A percentile compares a stretch with the other conserved stretches of the same genome.
Conservation (phyloP, 2,113 vertebrate genomes). For the Labeo catla region DNA sequence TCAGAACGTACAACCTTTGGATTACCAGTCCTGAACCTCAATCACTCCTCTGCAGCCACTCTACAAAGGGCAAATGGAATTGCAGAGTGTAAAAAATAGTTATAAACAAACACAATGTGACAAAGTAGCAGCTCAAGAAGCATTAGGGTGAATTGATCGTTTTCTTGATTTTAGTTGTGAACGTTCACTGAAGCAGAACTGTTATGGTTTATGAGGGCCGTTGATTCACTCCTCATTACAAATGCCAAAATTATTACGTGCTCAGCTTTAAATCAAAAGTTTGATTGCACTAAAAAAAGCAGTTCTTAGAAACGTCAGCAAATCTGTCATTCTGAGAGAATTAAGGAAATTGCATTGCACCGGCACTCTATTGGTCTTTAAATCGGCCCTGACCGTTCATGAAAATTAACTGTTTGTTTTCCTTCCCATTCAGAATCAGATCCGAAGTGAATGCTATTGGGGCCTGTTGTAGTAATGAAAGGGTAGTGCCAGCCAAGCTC, state of each 20-base stretch:
- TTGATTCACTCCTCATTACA: background rate
- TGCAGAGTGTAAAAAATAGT: background rate
- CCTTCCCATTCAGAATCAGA: background rate
- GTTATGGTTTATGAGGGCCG: background rate
- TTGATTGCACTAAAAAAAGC: slow-evolving; percentile 16
- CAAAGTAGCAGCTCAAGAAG: background rate
- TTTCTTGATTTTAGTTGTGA: background rate
- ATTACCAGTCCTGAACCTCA: background rate
- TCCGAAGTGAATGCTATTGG: slow-evolving; percentile 32
- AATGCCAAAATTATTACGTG: background rate
- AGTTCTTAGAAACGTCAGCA: background rate
- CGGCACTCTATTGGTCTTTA: background rate
- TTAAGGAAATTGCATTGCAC: slow-evolving; percentile 15
- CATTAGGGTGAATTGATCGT: background rate
- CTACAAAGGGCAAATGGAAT: background rate
- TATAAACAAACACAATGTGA: background rate
- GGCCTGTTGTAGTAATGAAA: slow-evolving; percentile 17
- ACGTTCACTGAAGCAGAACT: background rate
- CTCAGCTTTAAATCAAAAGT: background rate
- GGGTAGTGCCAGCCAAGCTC: slow-evolving; percentile 43
- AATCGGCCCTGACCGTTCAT: background rate
- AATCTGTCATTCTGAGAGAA: slow-evolving; percentile 1
- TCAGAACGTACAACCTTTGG: background rate
- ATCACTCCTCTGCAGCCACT: background rate
- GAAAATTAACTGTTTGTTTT: background rate